phyloP scores from a whole-genome alignment of 2,797 vertebrate species.

The Bradypus variegatus region DNA sequence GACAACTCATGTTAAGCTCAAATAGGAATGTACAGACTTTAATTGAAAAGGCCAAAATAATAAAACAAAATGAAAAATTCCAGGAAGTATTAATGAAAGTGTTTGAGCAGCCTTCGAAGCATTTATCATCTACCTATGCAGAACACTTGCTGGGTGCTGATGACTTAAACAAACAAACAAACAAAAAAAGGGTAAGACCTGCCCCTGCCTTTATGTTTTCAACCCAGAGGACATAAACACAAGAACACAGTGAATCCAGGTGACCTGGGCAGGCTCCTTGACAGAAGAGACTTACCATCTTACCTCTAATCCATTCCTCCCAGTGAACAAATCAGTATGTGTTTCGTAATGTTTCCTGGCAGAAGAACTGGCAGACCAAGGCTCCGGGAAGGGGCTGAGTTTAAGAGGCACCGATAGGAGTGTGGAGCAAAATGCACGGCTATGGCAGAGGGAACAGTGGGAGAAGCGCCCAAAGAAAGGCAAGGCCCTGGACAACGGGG shows the following conservation, averaged over 20 bases:
- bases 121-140: neutral
- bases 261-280: neutral
- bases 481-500: fast-evolving
- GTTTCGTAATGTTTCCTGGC: neutral
- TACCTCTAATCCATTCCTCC: neutral
- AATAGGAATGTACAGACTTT: neutral
- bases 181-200: neutral
- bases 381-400: neutral
- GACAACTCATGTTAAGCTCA: neutral
- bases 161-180: neutral
- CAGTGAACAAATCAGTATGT: neutral
- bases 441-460: fast-evolving
- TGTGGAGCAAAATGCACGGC: neutral
- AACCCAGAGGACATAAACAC: neutral
- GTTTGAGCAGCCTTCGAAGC: neutral
- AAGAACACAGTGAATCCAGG: neutral
- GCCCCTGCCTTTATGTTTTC: neutral
- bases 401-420: neutral
- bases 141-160: neutral
- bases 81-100: neutral
- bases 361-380: neutral
- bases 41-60: neutral
- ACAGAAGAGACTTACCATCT: neutral
- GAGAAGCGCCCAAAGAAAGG: neutral
- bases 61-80: neutral